Base-by-base conservation (phyloP, 1,140 invertebrate genomes). In the Rhynchophorus ferrugineus region DNA sequence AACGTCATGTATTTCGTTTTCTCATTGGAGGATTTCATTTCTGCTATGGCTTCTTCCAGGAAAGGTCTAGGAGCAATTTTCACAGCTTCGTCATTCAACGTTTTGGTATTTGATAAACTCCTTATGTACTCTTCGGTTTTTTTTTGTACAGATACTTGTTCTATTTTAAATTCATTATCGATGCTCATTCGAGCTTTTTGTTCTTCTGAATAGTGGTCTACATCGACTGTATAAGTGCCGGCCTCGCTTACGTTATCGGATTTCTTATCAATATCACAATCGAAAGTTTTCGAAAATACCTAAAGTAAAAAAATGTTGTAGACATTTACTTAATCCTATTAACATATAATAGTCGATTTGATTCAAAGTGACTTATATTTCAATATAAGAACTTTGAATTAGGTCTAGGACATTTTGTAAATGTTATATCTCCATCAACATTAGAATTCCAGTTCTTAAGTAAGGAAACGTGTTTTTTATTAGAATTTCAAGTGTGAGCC, bases 171-270 rank as follows among this genome's bases (percentile, higher is more conserved):
- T 34, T 82, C 79, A 57, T 79, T 78, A 60, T 92, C 89, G 58
- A 94, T 93, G 61, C 87, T 86, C 77, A 86, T 85, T 59, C 88
- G 75, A 37, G 89, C 89, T 72, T 87, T 84, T 56, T 90, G 85
- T 61, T 89, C 86, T 61, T 90, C 89, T 1, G 85, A 84, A 58
- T 87, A 88, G 66, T 81, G 82, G 58, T 89, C 85, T 46, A 84
- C 84, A 59, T 89, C 85, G 24, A 94, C 81, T 0, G 90, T 93
- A 58, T 93, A 94, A 1, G 90, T 94, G 20, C 90, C 90, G 3
- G 85, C 77, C 66, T 90, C 87, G 68, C 87, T 89, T 0, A 81
- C 75, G 19, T 84, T 83, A 57, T 84, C 86, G 18, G 78, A 79
- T 58, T 46, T 35, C 18, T 65, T 73, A 39, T 69, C 65, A 44